Evolutionary conservation across 2,797 vertebrate genomes (phyloP).

Genomic region (Aphelocoma californica): DNA sequence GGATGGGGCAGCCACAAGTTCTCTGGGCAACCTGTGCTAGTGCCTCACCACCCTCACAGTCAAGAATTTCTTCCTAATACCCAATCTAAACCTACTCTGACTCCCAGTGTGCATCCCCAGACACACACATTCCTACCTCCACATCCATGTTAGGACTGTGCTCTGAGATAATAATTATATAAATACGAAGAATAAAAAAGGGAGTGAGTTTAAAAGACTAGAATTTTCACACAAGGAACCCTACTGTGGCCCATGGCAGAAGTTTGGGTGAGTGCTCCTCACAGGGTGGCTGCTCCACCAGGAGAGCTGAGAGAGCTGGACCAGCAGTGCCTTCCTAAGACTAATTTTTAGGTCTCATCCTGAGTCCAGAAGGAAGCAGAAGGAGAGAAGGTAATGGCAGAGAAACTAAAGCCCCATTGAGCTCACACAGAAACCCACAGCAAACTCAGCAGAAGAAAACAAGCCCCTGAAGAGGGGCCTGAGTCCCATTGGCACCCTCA

Average conservation of each 20-base stretch:
- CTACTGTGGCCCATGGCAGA: background rate
- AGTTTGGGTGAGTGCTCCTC: background rate
- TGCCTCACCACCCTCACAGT: background rate
- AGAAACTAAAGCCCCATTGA: background rate
- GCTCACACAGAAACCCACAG: background rate
- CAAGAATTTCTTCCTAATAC: background rate
- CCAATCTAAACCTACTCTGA: background rate
- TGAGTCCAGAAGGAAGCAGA: background rate
- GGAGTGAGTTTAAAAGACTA: background rate
- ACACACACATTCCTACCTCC: background rate
- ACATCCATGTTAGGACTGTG: accelerated
- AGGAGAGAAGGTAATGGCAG: background rate
- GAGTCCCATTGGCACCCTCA: background rate
- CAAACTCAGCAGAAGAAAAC: background rate
- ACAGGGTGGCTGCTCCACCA: background rate
- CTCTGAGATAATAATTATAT: background rate
- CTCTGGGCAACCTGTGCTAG: background rate
- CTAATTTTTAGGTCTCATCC: background rate
- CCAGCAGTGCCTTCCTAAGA: background rate
- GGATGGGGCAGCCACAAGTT: background rate
- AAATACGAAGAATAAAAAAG: background rate
- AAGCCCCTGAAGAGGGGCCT: background rate
- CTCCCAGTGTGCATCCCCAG: no score
- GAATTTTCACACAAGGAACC: background rate
- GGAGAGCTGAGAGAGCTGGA: background rate